Evolutionary conservation across 1,140 invertebrate genomes (phyloP).

Genomic region (Drosophila neocordata): DNA sequence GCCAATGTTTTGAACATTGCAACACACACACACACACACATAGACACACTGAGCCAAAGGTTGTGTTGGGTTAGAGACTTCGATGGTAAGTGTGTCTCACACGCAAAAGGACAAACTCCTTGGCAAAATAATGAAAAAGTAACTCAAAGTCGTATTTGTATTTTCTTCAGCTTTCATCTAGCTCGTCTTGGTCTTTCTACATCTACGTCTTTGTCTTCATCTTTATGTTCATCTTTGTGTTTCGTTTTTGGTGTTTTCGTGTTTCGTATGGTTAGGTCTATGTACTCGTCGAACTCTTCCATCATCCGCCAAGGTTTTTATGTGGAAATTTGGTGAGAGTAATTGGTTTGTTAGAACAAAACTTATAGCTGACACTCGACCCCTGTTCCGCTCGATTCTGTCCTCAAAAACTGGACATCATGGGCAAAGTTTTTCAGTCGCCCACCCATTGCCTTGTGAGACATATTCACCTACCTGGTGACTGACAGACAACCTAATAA

Average conservation of each 20-base stretch:
- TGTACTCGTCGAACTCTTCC: constrained; percentile 65
- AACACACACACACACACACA: constrained; percentile 44
- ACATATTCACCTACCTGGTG: background rate
- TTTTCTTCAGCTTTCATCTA: constrained; percentile 59
- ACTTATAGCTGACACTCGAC: constrained; percentile 48
- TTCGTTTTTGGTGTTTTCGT: background rate
- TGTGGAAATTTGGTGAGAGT: constrained; percentile 76
- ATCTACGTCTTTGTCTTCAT: constrained; percentile 8
- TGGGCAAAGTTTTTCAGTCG: constrained; percentile 55
- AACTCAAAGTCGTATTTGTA: constrained; percentile 80
- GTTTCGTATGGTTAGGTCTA: constrained; percentile 5
- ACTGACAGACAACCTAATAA: constrained; percentile 72
- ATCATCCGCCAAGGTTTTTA: constrained; percentile 55
- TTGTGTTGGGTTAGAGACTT: no score
- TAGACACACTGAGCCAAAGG: background rate
- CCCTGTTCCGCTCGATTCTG: background rate
- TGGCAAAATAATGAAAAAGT: constrained; percentile 80
- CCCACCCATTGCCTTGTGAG: constrained; percentile 33
- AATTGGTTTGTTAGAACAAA: constrained; percentile 80
- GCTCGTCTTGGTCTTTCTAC: background rate
- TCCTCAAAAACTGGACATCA: constrained; percentile 61
- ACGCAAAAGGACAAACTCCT: constrained; percentile 75
- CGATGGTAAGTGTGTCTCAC: constrained; percentile 45
- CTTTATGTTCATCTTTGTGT: background rate
- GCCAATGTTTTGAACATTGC: constrained; percentile 79